Evolutionary conservation across 2,888 invertebrate genomes (phyloP), one percentile per base, ranked within the genome.

Genomic region (Heterodera filipjevi): DNA sequence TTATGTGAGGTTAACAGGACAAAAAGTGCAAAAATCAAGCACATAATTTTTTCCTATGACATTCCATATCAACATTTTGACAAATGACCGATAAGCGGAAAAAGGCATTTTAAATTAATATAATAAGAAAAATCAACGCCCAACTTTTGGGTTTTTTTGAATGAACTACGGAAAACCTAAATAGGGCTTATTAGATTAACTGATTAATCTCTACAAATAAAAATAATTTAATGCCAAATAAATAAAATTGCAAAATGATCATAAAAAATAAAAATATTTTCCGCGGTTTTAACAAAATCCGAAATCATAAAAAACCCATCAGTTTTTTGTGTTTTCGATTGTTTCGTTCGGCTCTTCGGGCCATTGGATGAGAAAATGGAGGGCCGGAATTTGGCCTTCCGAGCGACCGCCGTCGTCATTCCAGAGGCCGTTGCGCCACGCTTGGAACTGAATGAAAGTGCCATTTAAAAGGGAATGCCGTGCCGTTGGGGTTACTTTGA

Each of bases 341-440:
- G 59, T 27, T 59, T 59, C 59, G 59, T 59, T 59, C 59, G n/a
- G 5, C 27, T 78, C 70, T 59, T 83, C 81, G 33, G 83, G 83
- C 84, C 84, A 83, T 59, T 83, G 84, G 39, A 84, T 79, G 46
- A 81, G 85, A 68, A 83, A 83, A 75, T 83, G 84, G 2, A 83
- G 73, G 19, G 83, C 49, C 30, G 84, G 84, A 32, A 83, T 83
- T 68, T 83, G 84, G 10, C 84, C 84, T 68, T 83, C 84, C 44
- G 80, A 68, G n/a, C 81, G 79, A 12, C 80, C 78, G 30, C 81
- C 84, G 68, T 85, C 84, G 66, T 83, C 83, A 71, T 79, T 81
- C 44, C 84, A 80, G 74, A 85, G 83, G 6, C 82, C 73, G 74
- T 80, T 81, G 27, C 84, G 84, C 76, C 81, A 85, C 71, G 76